These are phyloP conservation scores for Hymenochirus boettgeri DNA, from an alignment of 2,113 vertebrate genomes.

Conservation along the genomic window DNA sequence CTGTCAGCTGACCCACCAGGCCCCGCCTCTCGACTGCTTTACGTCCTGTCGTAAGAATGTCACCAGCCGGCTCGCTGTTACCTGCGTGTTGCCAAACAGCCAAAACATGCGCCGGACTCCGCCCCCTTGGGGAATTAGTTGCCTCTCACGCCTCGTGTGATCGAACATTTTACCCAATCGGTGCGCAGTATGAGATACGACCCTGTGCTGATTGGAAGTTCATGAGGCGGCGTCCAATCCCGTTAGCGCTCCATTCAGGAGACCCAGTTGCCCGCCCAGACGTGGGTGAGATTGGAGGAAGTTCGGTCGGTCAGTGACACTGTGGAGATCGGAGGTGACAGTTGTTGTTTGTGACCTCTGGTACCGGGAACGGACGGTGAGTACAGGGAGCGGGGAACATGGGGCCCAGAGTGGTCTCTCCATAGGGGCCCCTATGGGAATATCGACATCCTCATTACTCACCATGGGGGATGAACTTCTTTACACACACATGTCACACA, in stretches of 20 bases:
- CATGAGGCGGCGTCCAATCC: not conserved
- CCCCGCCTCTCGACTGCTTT: conserved; percentile 26
- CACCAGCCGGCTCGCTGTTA: conserved; percentile 4
- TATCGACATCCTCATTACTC: no score
- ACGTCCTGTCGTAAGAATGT: conserved; percentile 17
- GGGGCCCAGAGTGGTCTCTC: no score
- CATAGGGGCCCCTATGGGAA: no score
- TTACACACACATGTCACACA: no score
- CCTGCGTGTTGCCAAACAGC: not conserved
- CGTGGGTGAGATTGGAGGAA: not conserved
- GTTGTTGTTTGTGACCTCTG: not conserved
- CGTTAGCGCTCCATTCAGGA: conserved; percentile 13
- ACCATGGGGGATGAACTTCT: no score
- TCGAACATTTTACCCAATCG: not conserved
- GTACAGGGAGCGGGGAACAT: no score
- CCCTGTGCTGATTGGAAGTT: not conserved
- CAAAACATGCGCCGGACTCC: not conserved
- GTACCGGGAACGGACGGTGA: no score
- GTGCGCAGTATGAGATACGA: no score
- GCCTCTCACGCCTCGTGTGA: not conserved
- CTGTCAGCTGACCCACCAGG: conserved; percentile 36
- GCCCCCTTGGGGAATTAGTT: no score
- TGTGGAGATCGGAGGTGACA: conserved; percentile 10
- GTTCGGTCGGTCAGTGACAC: conserved; percentile 23
- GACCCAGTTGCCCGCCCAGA: not conserved